Percentiles rank a stretch among this genome's conserved stretches.
Evolutionary conservation across 2,797 vertebrate species (phyloP).

Genomic region (Siniperca obscura): DNA sequence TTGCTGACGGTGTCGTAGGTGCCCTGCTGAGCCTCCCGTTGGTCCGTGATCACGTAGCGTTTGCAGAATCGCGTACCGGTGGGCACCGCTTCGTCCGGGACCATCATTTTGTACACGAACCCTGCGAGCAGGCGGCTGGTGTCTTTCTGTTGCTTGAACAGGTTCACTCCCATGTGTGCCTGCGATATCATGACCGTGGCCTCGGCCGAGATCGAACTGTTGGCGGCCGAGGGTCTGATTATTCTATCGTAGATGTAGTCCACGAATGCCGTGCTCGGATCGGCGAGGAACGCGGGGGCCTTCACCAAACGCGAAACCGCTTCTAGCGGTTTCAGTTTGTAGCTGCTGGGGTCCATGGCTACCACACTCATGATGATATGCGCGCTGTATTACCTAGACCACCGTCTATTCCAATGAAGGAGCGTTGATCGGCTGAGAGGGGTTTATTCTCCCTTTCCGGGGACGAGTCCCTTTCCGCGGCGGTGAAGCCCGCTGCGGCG

Average conservation of each 20-base stretch:
- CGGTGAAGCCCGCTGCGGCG: no score
- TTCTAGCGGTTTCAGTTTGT: neutral
- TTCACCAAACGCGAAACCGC: neutral
- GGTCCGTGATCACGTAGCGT: conserved; percentile 23
- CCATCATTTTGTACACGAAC: conserved; percentile 38
- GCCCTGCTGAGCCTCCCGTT: conserved; percentile 31
- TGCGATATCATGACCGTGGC: neutral
- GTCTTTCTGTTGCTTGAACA: conserved; percentile 33
- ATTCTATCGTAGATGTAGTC: neutral
- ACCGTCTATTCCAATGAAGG: no score
- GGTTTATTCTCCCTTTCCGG: no score
- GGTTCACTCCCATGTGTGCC: conserved; percentile 25
- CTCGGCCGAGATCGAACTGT: conserved; percentile 6
- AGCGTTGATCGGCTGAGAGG: no score
- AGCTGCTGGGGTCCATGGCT: conserved; percentile 10
- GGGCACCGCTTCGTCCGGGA: conserved; percentile 19
- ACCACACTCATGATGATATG: conserved; percentile 2
- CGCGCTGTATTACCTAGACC: no score
- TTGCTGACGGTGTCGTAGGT: conserved; percentile 32
- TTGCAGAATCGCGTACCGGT: neutral
- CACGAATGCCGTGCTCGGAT: neutral
- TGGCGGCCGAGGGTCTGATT: conserved; percentile 14
- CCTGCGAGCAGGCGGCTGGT: conserved; percentile 16
- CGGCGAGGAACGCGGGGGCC: neutral
- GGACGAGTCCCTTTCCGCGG: no score